These are phyloP conservation scores for Epinephelus fuscoguttatus DNA, from an alignment of 2,113 vertebrate species.

Conservation along the genomic window DNA sequence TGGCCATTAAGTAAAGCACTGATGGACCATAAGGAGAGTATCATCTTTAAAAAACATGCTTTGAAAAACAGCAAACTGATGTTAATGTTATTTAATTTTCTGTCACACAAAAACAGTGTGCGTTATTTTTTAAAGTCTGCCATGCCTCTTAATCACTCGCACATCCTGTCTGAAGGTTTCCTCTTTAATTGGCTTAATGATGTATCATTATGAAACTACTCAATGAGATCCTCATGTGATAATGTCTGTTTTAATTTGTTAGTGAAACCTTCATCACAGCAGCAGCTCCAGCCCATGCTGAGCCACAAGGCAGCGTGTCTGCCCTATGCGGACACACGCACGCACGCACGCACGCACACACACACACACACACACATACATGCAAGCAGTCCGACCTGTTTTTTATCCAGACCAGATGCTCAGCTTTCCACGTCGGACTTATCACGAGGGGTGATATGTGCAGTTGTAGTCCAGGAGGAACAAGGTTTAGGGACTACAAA, in stretches of 20 bases:
- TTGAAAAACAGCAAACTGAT: not conserved
- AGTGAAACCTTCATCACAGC: conserved; percentile 55
- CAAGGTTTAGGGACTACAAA: conserved; percentile 47
- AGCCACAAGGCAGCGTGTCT: conserved; percentile 53
- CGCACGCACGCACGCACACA: conserved; percentile 26
- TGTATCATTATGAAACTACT: conserved; percentile 59
- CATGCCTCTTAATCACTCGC: conserved; percentile 19
- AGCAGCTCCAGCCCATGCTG: conserved; percentile 52
- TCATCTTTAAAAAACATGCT: not conserved
- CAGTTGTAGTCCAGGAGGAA: conserved; percentile 48
- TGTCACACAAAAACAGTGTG: not conserved
- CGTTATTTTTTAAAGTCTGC: not conserved
- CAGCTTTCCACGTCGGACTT: conserved; percentile 40
- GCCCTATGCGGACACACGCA: conserved; percentile 14
- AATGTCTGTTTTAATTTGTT: conserved; percentile 61
- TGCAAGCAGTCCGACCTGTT: conserved; percentile 8
- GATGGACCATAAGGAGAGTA: not conserved
- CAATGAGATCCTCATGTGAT: conserved; percentile 63
- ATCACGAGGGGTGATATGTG: conserved; percentile 15
- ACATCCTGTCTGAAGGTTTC: conserved; percentile 33
- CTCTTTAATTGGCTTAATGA: conserved; percentile 70
- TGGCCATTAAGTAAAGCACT: not conserved
- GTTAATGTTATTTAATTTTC: not conserved
- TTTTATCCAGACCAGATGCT: conserved; percentile 71
- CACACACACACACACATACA: conserved; percentile 27